These are phyloP conservation scores for Schizopygopsis pylzovi DNA, from an alignment of 2,797 vertebrate species.

Conservation along the genomic window DNA sequence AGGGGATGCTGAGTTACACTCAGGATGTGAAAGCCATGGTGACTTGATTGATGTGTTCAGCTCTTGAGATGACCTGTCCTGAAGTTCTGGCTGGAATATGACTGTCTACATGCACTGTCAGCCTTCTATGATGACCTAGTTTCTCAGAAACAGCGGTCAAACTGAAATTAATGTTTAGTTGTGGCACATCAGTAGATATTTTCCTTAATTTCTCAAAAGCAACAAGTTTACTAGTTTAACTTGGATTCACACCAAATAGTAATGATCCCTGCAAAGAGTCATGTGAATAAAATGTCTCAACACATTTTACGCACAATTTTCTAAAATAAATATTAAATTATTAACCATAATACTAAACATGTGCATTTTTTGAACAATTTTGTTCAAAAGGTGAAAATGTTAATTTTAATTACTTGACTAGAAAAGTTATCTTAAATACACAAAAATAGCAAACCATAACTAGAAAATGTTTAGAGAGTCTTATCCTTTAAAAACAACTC, in stretches of 20 bases:
- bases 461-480: neutral
- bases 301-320: neutral
- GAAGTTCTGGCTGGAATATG: constrained; percentile 31
- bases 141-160: constrained; percentile 25
- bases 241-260: neutral
- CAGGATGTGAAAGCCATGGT: constrained; percentile 29
- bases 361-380: neutral
- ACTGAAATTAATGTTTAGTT: neutral
- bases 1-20: constrained; percentile 9
- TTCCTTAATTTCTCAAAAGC: neutral
- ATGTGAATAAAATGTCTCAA: neutral
- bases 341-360: neutral
- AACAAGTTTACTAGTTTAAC: neutral
- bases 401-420: neutral
- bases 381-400: neutral
- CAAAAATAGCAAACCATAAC: neutral
- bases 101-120: constrained; percentile 31
- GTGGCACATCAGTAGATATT: neutral
- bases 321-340: neutral
- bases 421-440: neutral
- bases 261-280: neutral
- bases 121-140: constrained; percentile 47
- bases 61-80: constrained; percentile 16
- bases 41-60: constrained; percentile 34
- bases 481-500: neutral